These are phyloP conservation scores for Rachycentron canadum DNA, from an alignment of 2,797 vertebrate species.

Conservation along the genomic window DNA sequence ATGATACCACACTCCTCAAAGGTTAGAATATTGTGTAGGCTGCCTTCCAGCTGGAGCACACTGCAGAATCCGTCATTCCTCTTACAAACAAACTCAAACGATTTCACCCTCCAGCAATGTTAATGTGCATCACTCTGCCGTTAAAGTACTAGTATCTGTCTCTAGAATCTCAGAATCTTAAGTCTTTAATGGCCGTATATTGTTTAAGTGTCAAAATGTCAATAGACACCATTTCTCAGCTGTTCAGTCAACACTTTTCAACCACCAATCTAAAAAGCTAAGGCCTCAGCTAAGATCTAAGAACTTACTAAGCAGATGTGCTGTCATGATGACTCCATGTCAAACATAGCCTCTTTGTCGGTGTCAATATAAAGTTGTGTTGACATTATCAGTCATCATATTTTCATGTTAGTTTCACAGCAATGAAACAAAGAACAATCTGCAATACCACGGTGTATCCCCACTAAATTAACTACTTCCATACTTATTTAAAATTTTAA, in stretches of 20 bases:
- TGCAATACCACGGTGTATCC: too few species aligned
- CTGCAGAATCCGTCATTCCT: constrained; percentile 15
- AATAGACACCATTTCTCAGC: constrained; percentile 1
- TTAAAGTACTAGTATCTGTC: not conserved
- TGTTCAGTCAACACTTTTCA: not conserved
- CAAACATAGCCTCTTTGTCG: not conserved
- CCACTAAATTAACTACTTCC: too few species aligned
- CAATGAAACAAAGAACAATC: too few species aligned
- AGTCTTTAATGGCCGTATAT: not conserved
- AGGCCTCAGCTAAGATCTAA: too few species aligned
- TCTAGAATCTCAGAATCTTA: not conserved
- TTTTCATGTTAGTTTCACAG: too few species aligned
- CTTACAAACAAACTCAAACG: constrained; percentile 4
- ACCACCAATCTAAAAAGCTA: not conserved
- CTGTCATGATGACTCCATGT: not conserved
- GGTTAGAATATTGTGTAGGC: constrained; percentile 50
- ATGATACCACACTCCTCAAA: constrained; percentile 44
- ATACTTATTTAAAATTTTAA: too few species aligned
- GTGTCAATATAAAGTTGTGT: not conserved
- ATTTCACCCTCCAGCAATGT: constrained; percentile 15
- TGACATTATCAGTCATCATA: not conserved
- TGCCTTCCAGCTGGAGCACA: constrained; percentile 31
- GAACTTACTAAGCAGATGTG: not conserved
- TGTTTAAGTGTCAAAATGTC: constrained; percentile 7
- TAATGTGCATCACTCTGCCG: constrained; percentile 27